Evolutionary conservation across 2,888 invertebrate genomes (phyloP).

Genomic region (Microctonus hyperodae): DNA sequence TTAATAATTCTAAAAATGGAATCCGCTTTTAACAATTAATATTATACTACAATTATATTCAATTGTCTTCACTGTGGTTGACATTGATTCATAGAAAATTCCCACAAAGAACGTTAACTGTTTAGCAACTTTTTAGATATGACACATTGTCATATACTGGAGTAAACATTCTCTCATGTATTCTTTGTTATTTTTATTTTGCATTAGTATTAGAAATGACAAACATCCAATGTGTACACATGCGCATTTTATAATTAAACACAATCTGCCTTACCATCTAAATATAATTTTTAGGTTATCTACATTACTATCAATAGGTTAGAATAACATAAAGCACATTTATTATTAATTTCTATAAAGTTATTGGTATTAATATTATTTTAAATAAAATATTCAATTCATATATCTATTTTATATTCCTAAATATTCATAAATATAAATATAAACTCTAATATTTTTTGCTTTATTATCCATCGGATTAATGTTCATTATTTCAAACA

Average conservation of each 20-base stretch:
- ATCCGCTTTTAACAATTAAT: too few species aligned
- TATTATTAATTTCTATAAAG: neutral
- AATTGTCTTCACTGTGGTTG: neutral
- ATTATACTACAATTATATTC: neutral
- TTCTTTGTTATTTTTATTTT: slow-evolving; percentile 9
- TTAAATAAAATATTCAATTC: too few species aligned
- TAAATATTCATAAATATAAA: too few species aligned
- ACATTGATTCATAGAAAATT: neutral
- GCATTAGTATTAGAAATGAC: neutral
- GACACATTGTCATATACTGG: neutral
- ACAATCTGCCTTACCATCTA: neutral
- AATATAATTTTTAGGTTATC: too few species aligned
- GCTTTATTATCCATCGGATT: too few species aligned
- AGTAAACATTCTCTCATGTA: neutral
- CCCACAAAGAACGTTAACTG: neutral
- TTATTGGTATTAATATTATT: neutral
- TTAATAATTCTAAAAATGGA: too few species aligned
- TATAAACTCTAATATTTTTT: too few species aligned
- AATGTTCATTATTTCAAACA: too few species aligned
- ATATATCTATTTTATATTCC: too few species aligned
- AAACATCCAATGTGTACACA: neutral
- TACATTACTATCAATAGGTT: neutral
- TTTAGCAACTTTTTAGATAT: neutral
- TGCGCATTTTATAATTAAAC: neutral
- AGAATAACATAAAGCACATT: too few species aligned